A percentile compares a stretch with the other conserved stretches of the same genome.
These are phyloP conservation scores for Rhabdornis inornatus DNA, from an alignment of 2,113 vertebrate genomes.

Conservation along the genomic window DNA sequence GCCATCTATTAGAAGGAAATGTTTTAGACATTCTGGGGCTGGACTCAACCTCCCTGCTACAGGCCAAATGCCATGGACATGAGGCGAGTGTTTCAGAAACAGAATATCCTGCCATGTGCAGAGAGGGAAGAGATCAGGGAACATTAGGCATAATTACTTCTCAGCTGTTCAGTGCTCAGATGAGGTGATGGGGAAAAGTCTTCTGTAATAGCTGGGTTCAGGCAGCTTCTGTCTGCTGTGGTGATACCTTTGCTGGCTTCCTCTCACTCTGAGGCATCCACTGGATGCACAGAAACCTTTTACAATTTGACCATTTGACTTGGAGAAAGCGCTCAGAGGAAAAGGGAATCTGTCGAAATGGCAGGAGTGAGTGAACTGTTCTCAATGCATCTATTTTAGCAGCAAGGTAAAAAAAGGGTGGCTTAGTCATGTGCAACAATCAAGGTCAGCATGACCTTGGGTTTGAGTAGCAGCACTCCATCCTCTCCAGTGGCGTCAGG, in stretches of 20 bases:
- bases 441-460: slow-evolving; percentile 14
- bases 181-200: slow-evolving; percentile 20
- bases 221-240: background rate
- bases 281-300: background rate
- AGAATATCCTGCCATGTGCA: slow-evolving; percentile 39
- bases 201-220: background rate
- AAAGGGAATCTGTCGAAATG: background rate
- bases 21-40: slow-evolving; percentile 36
- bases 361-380: background rate
- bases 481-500: background rate
- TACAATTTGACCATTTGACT: slow-evolving; percentile 42
- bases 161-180: slow-evolving; percentile 22
- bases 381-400: slow-evolving; percentile 1
- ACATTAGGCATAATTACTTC: slow-evolving; percentile 37
- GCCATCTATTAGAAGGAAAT: slow-evolving; percentile 61
- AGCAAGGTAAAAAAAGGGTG: background rate
- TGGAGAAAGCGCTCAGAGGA: background rate
- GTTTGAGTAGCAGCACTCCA: background rate
- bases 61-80: slow-evolving; percentile 55
- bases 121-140: slow-evolving; percentile 52
- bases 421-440: background rate
- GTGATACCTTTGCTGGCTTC: background rate
- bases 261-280: background rate
- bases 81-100: slow-evolving; percentile 2
- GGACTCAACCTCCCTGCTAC: slow-evolving; percentile 36